Evolutionary conservation across 2,797 vertebrate species (phyloP).

Genomic region (Pseudochaenichthys georgianus): DNA sequence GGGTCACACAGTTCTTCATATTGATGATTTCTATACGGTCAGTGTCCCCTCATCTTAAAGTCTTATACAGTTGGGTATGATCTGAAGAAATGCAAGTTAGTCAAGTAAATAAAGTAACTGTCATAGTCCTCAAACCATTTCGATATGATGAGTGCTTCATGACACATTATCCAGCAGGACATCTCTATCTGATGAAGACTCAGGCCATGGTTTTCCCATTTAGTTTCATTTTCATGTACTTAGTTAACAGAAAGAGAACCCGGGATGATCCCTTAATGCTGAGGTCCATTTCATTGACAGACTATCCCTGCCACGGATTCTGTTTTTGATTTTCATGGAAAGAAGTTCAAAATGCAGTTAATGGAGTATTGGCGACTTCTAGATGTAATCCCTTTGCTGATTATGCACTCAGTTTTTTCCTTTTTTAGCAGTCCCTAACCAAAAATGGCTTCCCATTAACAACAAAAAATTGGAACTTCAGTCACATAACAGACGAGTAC

Average conservation of each 20-base stretch:
- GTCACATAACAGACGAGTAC: neutral
- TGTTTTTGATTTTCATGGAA: neutral
- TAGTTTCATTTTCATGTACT: constrained; percentile 17
- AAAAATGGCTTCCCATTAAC: too few relatives aligned
- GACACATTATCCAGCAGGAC: constrained; percentile 27
- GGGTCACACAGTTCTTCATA: constrained; percentile 12
- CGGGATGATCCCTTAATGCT: neutral
- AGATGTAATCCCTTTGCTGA: neutral
- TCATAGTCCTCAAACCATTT: constrained; percentile 14
- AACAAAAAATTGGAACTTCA: neutral
- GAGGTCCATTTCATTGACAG: neutral
- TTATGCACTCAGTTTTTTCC: neutral
- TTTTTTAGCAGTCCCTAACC: too few relatives aligned
- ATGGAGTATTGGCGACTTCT: neutral
- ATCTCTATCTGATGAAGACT: constrained; percentile 13
- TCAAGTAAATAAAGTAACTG: neutral
- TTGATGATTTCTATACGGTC: constrained; percentile 5
- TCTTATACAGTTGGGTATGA: constrained; percentile 1
- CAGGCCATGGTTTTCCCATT: neutral
- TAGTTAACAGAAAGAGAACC: constrained; percentile 12
- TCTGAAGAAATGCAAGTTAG: constrained; percentile 1
- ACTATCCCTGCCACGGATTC: neutral
- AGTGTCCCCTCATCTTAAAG: constrained; percentile 1
- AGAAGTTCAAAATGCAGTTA: neutral
- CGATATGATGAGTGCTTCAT: neutral